Percentiles rank a stretch among this genome's conserved stretches.
phyloP scores from a whole-genome alignment of 2,797 vertebrate genomes.

The Denticeps clupeoides region DNA sequence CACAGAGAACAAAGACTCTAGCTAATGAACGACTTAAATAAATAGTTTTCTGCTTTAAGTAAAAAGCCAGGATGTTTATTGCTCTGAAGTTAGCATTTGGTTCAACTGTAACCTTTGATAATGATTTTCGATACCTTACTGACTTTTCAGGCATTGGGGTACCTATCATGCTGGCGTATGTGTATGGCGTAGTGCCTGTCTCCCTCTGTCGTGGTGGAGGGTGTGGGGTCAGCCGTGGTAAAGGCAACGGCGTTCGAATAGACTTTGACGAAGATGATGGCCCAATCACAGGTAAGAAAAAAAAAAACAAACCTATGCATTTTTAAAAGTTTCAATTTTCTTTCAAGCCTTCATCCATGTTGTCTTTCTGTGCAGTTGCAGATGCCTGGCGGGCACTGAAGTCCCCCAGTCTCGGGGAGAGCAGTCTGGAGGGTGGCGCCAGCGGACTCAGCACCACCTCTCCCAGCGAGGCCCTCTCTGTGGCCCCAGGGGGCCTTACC shows the following conservation, averaged over 20 bases:
- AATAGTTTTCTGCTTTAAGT: too few relatives aligned
- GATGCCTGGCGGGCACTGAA: slow-evolving; percentile 95
- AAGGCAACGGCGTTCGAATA: slow-evolving; percentile 87
- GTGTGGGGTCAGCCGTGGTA: slow-evolving; percentile 90
- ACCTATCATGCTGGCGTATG: slow-evolving; percentile 96
- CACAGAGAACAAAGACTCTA: too few relatives aligned
- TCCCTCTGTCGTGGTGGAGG: slow-evolving; percentile 92
- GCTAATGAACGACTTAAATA: too few relatives aligned
- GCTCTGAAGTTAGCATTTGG: too few relatives aligned
- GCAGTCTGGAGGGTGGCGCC: slow-evolving; percentile 87
- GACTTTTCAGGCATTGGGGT: slow-evolving; percentile 79
- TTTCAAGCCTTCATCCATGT: too few relatives aligned
- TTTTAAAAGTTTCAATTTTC: too few relatives aligned
- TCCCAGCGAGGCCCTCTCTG: slow-evolving; percentile 68
- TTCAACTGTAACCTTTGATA: background rate
- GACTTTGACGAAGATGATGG: slow-evolving; percentile 96
- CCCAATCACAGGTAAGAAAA: slow-evolving; percentile 81
- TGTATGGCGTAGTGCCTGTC: slow-evolving; percentile 93
- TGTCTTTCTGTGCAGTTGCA: slow-evolving; percentile 47
- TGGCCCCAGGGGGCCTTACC: slow-evolving; percentile 68
- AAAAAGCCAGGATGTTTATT: too few relatives aligned
- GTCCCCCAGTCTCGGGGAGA: slow-evolving; percentile 91
- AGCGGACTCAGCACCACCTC: slow-evolving; percentile 89
- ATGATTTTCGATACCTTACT: too few relatives aligned
- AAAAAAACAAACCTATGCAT: background rate